A percentile compares a stretch with the other conserved stretches of the same genome.
phyloP scores from a whole-genome alignment of 2,113 vertebrate species.

The Tonatia bakeri region DNA sequence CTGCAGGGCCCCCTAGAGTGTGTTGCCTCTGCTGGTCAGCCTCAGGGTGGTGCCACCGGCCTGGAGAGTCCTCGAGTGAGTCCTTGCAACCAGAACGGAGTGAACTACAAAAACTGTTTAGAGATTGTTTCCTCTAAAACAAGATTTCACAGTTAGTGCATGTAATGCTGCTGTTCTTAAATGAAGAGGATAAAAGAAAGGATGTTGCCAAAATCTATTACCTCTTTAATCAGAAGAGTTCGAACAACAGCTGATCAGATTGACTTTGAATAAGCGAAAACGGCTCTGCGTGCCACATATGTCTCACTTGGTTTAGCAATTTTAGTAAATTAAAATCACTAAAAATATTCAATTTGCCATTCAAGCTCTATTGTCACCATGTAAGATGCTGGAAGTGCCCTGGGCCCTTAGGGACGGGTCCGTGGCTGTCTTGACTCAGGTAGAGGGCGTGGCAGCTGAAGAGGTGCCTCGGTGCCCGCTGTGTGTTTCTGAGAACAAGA shows the following conservation, averaged over 20 bases:
- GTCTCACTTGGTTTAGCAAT: neutral
- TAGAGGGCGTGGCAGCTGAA: neutral
- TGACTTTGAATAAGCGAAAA: neutral
- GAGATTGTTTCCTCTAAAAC: neutral
- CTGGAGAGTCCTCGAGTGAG: fast-evolving
- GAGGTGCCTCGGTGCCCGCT: no score
- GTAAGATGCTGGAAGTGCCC: neutral
- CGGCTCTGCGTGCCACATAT: fast-evolving
- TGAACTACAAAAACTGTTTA: neutral
- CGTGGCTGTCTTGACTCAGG: neutral
- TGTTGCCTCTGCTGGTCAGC: fast-evolving
- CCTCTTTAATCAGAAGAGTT: neutral
- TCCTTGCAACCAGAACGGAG: neutral
- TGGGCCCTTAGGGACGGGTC: neutral
- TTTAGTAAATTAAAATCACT: neutral
- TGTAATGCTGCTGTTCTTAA: neutral
- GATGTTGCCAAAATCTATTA: no score
- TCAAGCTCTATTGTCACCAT: neutral
- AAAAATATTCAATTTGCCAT: neutral
- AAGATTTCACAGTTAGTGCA: neutral
- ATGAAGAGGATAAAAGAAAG: neutral
- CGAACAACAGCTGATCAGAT: neutral
- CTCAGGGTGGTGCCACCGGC: neutral
- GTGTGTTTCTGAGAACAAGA: neutral
- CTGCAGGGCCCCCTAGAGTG: fast-evolving